Evolutionary conservation across 2,888 invertebrate species (phyloP), one percentile per base, ranked within the genome.

Genomic region (Drosophila hamatofila): DNA sequence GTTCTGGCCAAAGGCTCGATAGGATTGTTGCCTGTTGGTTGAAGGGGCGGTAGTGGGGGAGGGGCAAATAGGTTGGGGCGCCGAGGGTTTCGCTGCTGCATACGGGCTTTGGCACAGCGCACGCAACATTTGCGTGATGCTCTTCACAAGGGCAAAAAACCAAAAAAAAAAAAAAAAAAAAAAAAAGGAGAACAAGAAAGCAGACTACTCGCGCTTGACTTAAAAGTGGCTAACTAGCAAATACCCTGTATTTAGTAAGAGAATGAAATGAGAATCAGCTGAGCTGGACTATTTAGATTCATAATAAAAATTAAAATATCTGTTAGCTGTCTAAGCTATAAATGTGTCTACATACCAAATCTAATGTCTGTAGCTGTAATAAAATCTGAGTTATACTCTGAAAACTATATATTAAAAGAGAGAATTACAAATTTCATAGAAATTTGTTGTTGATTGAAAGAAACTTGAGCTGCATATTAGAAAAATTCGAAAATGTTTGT

Each of bases 51-150:
- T n/a, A n/a, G n/a, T n/a, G 21, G 37, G 21, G 37, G 55, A 4
- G 9, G 27, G 16, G 21, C 12, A 2, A 0, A 37, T 37, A 16
- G 35, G 35, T 51, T 21, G 18, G 39, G 41, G n/a, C n/a, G 41
- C 18, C n/a, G 54, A 54, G 54, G 39, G 54, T 39, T 39, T 12
- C n/a, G 42, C 8, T 5, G 21, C 21, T 41, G 39, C 51, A 67
- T 58, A 44, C 51, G 67, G 67, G 58, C 55, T 62, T 59, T 64
- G 44, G 49, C 33, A 64, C 42, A 62, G 48, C 57, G 61, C 85
- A 87, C 88, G 84, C 84, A 84, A 85, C 85, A 87, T 87, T 84
- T 84, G 84, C 84, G 88, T 84, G 85, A 79, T 74, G 84, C 81
- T 79, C 63, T 41, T 33, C n/a, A 27, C 25, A 54, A 27, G 51